Percentiles rank a stretch among this genome's conserved stretches.
Evolutionary conservation across 2,113 vertebrate species (phyloP).

Genomic region (Hippocampus zosterae): DNA sequence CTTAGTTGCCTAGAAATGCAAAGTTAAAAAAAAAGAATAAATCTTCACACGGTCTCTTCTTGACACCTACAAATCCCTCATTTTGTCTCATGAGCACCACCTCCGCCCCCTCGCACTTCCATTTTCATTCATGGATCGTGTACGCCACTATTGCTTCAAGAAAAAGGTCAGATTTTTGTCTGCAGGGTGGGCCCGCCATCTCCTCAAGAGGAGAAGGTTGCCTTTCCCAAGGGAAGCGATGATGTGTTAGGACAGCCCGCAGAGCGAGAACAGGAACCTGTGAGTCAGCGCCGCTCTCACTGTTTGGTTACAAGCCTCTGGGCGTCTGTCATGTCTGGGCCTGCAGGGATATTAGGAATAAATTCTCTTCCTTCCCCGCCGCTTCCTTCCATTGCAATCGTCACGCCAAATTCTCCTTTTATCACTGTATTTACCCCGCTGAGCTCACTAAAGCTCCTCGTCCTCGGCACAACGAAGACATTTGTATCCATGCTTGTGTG

Average conservation of each 20-base stretch:
- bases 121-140: slow-evolving; percentile 42
- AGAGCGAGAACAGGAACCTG: slow-evolving; percentile 59
- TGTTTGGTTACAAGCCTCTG: slow-evolving; percentile 52
- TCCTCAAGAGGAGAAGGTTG: slow-evolving; percentile 32
- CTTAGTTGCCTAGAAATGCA: slow-evolving; percentile 59
- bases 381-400: slow-evolving; percentile 54
- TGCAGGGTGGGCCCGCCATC: slow-evolving; percentile 25
- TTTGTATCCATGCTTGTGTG: slow-evolving; percentile 47
- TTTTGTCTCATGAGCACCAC: slow-evolving; percentile 6
- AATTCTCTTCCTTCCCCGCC: slow-evolving; percentile 50
- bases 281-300: slow-evolving; percentile 63
- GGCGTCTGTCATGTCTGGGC: slow-evolving; percentile 52
- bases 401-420: slow-evolving; percentile 55
- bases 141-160: slow-evolving; percentile 36
- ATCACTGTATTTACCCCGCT: slow-evolving; percentile 63
- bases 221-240: slow-evolving; percentile 53
- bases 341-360: slow-evolving; percentile 48
- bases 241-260: slow-evolving; percentile 62
- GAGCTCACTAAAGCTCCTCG: slow-evolving; percentile 60
- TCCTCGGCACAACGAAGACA: slow-evolving; percentile 54
- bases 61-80: slow-evolving; percentile 34
- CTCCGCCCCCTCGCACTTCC: background rate
- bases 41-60: slow-evolving; percentile 37
- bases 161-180: slow-evolving; percentile 55
- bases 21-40: slow-evolving; percentile 59